These are phyloP conservation scores for Mastomys coucha DNA, from an alignment of 2,113 vertebrate species.

Conservation along the genomic window DNA sequence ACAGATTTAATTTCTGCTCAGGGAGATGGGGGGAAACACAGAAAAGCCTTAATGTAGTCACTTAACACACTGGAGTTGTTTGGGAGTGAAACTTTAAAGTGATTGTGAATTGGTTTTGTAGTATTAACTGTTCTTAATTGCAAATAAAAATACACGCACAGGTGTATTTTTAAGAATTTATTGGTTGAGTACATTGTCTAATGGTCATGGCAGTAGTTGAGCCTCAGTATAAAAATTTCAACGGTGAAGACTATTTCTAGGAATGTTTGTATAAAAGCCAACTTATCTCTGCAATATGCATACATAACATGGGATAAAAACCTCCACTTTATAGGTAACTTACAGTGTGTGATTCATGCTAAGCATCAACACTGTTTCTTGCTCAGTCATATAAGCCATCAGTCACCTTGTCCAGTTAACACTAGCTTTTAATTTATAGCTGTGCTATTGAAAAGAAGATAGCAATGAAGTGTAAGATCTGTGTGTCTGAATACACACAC, in stretches of 20 bases:
- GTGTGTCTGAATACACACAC: background rate
- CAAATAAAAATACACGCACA: slow-evolving; percentile 71
- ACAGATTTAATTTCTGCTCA: slow-evolving; percentile 92
- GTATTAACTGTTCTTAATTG: slow-evolving; percentile 78
- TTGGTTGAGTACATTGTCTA: slow-evolving; percentile 61
- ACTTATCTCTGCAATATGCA: background rate
- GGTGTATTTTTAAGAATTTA: slow-evolving; percentile 76
- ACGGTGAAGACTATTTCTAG: background rate
- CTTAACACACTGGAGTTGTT: slow-evolving; percentile 87
- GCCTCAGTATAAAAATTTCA: background rate
- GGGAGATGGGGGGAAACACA: slow-evolving; percentile 88
- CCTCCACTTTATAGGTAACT: background rate
- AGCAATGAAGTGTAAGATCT: background rate
- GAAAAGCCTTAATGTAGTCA: slow-evolving; percentile 89
- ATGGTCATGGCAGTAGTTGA: slow-evolving; percentile 57
- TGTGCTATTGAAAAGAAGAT: background rate
- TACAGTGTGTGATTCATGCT: background rate
- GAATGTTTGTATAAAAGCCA: background rate
- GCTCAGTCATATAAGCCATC: background rate
- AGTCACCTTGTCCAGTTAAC: slow-evolving; percentile 27
- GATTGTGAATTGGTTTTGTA: slow-evolving; percentile 80
- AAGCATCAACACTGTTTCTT: background rate
- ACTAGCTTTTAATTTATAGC: slow-evolving; percentile 8
- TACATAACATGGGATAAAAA: background rate
- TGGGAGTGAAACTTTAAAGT: slow-evolving; percentile 87